Evolutionary conservation across 1,140 invertebrate species (phyloP).

Genomic region (Lepidostoma basale): DNA sequence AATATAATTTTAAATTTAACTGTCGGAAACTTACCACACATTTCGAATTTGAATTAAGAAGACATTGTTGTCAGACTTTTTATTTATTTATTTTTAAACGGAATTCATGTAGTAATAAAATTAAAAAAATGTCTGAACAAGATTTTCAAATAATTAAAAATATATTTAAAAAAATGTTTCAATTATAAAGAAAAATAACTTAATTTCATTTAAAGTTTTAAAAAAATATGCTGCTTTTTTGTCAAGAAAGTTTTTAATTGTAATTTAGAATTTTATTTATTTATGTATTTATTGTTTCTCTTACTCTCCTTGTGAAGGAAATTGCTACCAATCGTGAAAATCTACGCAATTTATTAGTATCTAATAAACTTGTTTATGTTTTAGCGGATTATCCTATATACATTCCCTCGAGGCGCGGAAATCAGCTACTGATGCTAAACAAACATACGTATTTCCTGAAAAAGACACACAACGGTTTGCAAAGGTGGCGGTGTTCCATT

Average conservation of each 20-base stretch:
- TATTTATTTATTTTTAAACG: too few species aligned
- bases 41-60: too few species aligned
- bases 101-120: too few species aligned
- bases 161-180: too few species aligned
- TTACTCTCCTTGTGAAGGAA: not conserved
- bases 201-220: too few species aligned
- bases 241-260: not conserved
- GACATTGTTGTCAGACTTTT: too few species aligned
- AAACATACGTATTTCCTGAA: not conserved
- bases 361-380: not conserved
- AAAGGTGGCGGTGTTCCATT: not conserved
- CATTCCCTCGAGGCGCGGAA: not conserved
- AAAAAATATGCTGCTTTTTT: not conserved
- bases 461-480: not conserved
- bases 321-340: too few species aligned
- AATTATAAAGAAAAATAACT: too few species aligned
- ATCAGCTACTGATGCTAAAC: not conserved
- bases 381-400: not conserved
- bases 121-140: too few species aligned
- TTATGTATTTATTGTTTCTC: not conserved
- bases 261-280: not conserved
- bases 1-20: too few species aligned
- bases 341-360: not conserved
- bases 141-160: too few species aligned
- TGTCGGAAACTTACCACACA: too few species aligned